A percentile compares a stretch with the other conserved stretches of the same genome.
Evolutionary conservation across 2,113 vertebrate species (phyloP).

Genomic region (Brienomyrus longianalis): DNA sequence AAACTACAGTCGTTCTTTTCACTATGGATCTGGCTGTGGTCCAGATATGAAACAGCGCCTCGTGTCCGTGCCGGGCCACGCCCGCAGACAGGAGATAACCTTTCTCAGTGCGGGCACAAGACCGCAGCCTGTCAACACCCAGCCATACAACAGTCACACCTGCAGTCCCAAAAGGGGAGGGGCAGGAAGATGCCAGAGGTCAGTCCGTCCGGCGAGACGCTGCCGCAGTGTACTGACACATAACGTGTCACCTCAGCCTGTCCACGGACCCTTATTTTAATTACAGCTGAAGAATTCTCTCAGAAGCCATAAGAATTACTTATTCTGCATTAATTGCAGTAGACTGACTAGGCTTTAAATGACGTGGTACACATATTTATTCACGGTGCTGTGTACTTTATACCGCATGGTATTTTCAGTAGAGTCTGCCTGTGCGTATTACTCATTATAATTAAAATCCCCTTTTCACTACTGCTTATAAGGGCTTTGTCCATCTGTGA

Average conservation of each 20-base stretch:
- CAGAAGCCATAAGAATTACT: slow-evolving; percentile 1
- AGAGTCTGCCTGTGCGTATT: slow-evolving; percentile 2
- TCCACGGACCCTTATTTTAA: neutral
- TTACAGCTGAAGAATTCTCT: neutral
- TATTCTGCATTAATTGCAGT: neutral
- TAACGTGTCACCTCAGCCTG: neutral
- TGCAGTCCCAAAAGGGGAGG: slow-evolving; percentile 38
- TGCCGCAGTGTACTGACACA: accelerated
- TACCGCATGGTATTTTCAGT: neutral
- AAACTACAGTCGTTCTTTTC: slow-evolving; percentile 4
- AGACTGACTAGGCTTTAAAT: neutral
- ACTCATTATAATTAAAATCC: neutral
- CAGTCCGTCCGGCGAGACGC: neutral
- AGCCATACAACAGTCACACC: slow-evolving; percentile 61
- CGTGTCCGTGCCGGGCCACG: neutral
- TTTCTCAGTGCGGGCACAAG: slow-evolving; percentile 53
- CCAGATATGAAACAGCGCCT: neutral
- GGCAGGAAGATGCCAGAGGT: neutral
- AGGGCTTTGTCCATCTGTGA: neutral
- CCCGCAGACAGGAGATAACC: slow-evolving; percentile 51
- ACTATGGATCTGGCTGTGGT: neutral
- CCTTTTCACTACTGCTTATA: neutral
- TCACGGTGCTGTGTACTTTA: neutral
- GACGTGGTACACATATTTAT: neutral
- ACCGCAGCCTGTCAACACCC: slow-evolving; percentile 58